A percentile compares a stretch with the other conserved stretches of the same genome.
Conservation (phyloP, 2,888 invertebrate species). For the Hirtodrosophila alboralis region DNA sequence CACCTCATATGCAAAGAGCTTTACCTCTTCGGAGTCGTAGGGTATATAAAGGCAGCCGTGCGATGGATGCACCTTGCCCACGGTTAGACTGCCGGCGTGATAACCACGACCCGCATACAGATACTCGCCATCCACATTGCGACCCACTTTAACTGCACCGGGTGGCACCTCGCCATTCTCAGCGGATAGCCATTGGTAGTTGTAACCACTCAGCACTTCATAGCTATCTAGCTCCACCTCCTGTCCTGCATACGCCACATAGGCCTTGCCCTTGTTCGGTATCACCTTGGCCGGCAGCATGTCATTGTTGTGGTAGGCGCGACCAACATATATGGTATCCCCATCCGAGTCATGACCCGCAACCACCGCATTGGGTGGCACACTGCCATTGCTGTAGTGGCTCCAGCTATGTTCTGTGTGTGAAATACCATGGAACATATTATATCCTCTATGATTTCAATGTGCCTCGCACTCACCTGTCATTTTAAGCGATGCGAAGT, state of each 20-base stretch:
- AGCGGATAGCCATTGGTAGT: slow-evolving; percentile 88
- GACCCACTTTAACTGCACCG: slow-evolving; percentile 87
- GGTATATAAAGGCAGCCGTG: slow-evolving; percentile 85
- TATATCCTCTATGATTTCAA: too few species aligned
- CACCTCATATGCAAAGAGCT: slow-evolving; percentile 83
- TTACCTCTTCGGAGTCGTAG: slow-evolving; percentile 77
- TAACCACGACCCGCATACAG: slow-evolving; percentile 88
- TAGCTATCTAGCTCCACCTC: slow-evolving; percentile 87
- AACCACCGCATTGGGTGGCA: slow-evolving; percentile 84
- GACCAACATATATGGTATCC: slow-evolving; percentile 89
- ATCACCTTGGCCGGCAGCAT: slow-evolving; percentile 87
- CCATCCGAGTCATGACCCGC: slow-evolving; percentile 90
- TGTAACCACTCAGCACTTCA: slow-evolving; percentile 87
- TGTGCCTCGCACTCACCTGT: slow-evolving; percentile 21
- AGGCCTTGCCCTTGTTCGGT: slow-evolving; percentile 87
- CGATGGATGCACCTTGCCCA: slow-evolving; percentile 88
- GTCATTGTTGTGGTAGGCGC: slow-evolving; percentile 88
- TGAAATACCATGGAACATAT: slow-evolving; percentile 35
- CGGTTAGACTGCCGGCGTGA: slow-evolving; percentile 87
- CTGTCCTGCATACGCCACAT: slow-evolving; percentile 87
- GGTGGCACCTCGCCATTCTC: slow-evolving; percentile 87
- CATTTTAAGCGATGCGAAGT: slow-evolving; percentile 11
- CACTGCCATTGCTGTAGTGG: slow-evolving; percentile 82
- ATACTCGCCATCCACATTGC: slow-evolving; percentile 87
- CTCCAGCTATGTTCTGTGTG: slow-evolving; percentile 84